phyloP scores from a whole-genome alignment of 2,797 vertebrate genomes.

The Amblyraja radiata region DNA sequence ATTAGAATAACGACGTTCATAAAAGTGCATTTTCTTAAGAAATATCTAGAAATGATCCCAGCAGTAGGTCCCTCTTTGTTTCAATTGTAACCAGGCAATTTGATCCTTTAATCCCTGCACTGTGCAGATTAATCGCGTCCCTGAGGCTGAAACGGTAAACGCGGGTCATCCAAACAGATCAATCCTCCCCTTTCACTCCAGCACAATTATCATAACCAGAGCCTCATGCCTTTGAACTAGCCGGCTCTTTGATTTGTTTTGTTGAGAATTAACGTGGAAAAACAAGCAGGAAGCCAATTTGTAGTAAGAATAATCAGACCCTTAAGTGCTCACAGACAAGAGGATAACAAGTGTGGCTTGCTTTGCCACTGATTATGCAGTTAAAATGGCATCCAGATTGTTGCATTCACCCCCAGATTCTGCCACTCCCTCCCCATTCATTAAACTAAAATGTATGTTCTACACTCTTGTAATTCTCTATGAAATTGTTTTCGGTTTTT shows the following conservation, averaged over 20 bases:
- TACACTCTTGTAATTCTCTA: neutral
- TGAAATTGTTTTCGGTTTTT: conserved; percentile 28
- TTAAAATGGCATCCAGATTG: conserved; percentile 34
- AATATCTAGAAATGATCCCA: conserved; percentile 17
- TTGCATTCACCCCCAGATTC: neutral
- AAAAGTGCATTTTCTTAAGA: neutral
- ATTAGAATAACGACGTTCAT: conserved; percentile 9
- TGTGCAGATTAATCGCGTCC: conserved; percentile 34
- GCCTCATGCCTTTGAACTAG: conserved; percentile 28
- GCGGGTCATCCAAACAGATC: conserved; percentile 32
- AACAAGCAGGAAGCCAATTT: conserved; percentile 36
- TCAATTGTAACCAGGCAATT: conserved; percentile 35
- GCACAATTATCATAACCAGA: conserved; percentile 29
- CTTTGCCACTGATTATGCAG: conserved; percentile 18
- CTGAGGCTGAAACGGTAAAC: conserved; percentile 33
- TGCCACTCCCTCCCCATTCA: neutral
- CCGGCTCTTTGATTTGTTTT: conserved; percentile 34
- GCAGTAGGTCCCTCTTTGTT: conserved; percentile 32
- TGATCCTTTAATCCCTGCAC: conserved; percentile 29
- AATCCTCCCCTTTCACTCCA: conserved; percentile 25
- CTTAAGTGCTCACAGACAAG: neutral
- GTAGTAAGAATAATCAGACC: conserved; percentile 28
- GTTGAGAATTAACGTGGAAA: conserved; percentile 27
- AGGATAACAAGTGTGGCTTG: conserved; percentile 10
- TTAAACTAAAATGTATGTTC: neutral